Evolutionary conservation across 2,113 vertebrate species (phyloP), one percentile per base, ranked within the genome.

Genomic region (Tympanuchus pallidicinctus): DNA sequence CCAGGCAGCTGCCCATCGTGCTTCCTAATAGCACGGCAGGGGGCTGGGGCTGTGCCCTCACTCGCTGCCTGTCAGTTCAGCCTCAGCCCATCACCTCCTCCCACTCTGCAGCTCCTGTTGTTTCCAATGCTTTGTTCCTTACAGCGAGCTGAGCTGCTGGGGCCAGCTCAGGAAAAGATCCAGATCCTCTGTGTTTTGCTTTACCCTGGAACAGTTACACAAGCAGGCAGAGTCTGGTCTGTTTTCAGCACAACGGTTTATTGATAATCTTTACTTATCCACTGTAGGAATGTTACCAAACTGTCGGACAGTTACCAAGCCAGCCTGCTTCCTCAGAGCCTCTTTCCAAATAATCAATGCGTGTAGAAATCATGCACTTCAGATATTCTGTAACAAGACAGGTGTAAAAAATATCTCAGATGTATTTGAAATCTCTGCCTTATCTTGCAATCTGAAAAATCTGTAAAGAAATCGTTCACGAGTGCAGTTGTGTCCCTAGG

Each of bases 241-340:
- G 86, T 80, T 95, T 95, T 96, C 95, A 96, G 96, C 96, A 97
- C 96, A 89, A 94, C 82, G 69, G 85, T 97, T 98, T 98, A 97
- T 98, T 97, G 89, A 79, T 78, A 95, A 89, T 95, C 96, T 93
- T 86, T 95, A 92, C 93, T 94, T 86, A 84, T 76, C 91, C 85
- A 57, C 40, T 47, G 90, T 91, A 71, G 60, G 87, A 93, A 95
- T 48, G 89, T 54, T 52, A 86, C 96, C 75, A 48, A 86, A 66
- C 95, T 15, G 84, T 89, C 1, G 6, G 94, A 94, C 94, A 47
- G 94, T 47, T 36, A 11, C 69, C 40, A 8, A 90, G 61, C 86
- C 61, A 64, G 78, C 92, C 82, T 79, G 94, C 50, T 56, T 64
- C 90, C 85, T 56, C 92, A 74, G 85, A 87, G 47, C 63, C 69